These are phyloP conservation scores for Triplophysa dalaica DNA, from an alignment of 2,113 vertebrate genomes.

Conservation along the genomic window DNA sequence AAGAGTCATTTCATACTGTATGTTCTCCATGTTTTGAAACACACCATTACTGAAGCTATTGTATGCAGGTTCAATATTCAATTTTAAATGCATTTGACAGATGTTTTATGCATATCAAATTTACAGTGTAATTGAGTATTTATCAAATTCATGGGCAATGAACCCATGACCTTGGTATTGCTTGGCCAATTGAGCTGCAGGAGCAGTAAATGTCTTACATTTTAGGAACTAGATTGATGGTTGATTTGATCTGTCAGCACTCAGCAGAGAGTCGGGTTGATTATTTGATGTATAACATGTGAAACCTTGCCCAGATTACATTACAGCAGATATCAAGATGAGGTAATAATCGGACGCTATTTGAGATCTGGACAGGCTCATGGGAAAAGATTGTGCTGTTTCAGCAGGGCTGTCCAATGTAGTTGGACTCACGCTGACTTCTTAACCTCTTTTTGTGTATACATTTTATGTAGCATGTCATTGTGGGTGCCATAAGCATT, in stretches of 20 bases:
- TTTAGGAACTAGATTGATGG: background rate
- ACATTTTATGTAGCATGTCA: background rate
- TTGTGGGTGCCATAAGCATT: background rate
- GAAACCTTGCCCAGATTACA: constrained; percentile 7
- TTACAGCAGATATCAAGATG: constrained; percentile 31
- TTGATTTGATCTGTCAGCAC: constrained; percentile 3
- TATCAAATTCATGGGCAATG: too few species aligned
- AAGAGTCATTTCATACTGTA: too few species aligned
- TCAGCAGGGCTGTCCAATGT: constrained; percentile 22
- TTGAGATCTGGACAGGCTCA: background rate
- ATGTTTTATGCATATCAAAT: too few species aligned
- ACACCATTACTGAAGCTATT: too few species aligned
- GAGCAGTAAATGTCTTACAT: background rate
- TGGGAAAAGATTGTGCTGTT: background rate
- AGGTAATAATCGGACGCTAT: constrained; percentile 8
- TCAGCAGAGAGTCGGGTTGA: background rate
- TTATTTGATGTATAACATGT: constrained; percentile 22
- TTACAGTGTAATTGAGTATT: too few species aligned
- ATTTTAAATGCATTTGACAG: too few species aligned
- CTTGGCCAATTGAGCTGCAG: too few species aligned
- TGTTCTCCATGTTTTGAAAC: too few species aligned
- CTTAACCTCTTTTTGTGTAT: background rate
- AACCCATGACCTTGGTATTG: too few species aligned
- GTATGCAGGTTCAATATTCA: too few species aligned
- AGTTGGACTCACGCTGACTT: background rate